Percentiles rank a stretch among this genome's conserved stretches.
phyloP scores from a whole-genome alignment of 1,140 invertebrate species.

The Hydropsyche tenuis region DNA sequence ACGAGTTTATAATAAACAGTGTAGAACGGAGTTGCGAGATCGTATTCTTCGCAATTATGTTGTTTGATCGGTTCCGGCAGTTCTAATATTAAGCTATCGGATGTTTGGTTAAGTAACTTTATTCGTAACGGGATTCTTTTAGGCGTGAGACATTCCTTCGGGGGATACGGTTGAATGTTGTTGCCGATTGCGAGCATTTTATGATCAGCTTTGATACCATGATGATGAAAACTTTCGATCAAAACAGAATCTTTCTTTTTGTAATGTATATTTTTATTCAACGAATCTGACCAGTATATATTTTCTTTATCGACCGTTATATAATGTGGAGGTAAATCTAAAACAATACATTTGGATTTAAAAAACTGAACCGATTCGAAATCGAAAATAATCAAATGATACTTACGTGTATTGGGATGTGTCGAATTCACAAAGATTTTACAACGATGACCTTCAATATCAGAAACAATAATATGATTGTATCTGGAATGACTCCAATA shows the following conservation, averaged over 20 bases:
- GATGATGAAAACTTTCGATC: constrained; percentile 52
- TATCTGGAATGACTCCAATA: constrained; percentile 70
- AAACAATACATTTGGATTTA: constrained; percentile 25
- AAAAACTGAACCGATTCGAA: not conserved
- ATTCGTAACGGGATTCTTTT: constrained; percentile 61
- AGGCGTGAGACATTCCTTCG: constrained; percentile 73
- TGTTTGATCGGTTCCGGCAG: constrained; percentile 66
- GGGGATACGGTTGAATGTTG: constrained; percentile 78
- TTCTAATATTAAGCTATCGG: constrained; percentile 68
- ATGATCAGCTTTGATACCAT: constrained; percentile 57
- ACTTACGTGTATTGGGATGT: constrained; percentile 55
- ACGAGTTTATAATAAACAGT: constrained; percentile 69
- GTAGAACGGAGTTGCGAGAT: constrained; percentile 71
- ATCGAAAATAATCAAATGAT: not conserved
- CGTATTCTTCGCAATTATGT: constrained; percentile 66
- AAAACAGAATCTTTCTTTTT: constrained; percentile 63
- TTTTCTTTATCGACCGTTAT: constrained; percentile 71
- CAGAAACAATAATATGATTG: constrained; percentile 68
- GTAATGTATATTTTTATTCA: constrained; percentile 68
- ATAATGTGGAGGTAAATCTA: constrained; percentile 64
- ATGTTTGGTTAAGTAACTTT: constrained; percentile 62
- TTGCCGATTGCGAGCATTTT: constrained; percentile 74
- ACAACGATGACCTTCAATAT: constrained; percentile 74
- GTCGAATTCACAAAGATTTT: constrained; percentile 64
- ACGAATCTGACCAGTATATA: constrained; percentile 74